Evolutionary conservation across 2,888 invertebrate species (phyloP), one percentile per base, ranked within the genome.

Genomic region (Heliconius hortense): DNA sequence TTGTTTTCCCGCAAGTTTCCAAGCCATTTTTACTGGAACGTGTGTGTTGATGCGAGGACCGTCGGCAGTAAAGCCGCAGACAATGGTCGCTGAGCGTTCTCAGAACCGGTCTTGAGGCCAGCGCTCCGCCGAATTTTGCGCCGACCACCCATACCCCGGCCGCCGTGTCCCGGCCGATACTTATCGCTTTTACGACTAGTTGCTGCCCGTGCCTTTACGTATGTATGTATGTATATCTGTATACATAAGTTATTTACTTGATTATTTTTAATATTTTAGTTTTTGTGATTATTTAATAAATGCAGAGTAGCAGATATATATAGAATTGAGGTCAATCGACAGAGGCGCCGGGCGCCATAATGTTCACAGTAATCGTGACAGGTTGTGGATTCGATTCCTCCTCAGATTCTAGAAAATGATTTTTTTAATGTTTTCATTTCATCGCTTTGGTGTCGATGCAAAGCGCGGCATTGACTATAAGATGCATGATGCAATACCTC

Each of bases 101-200:
- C 82, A 84, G 93, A 93, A 93, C 93, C 93, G 93, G 93, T 93
- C 88, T 81, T 79, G 84, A 84, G 88, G 87, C 86, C 89, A 87
- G 86, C 87, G 90, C 88, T 89, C 90, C 86, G 92, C 93, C 93
- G 92, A 93, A 93, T 89, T 93, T 94, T 81, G 92, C 92, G 90
- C 84, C 92, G 93, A 92, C 93, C 93, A 93, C 92, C 93, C 93
- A 92, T 87, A 86, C 88, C 85, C 85, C 64, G 56, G 81, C 82
- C 87, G 18, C 48, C 68, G 60, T 63, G 81, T 83, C 87, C 84
- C 83, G 82, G 82, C 83, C 85, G 91, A 93, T 92, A 91, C 88
- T 90, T 91, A 92, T 92, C 92, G 87, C 90, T 89, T 92, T 93
- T 91, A 91, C 89, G 89, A 89, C 89, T 92, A 91, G 91, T 64